A percentile compares a stretch with the other conserved stretches of the same genome.
These are phyloP conservation scores for Megamerina dolium DNA, from an alignment of 2,888 invertebrate genomes.

Conservation along the genomic window DNA sequence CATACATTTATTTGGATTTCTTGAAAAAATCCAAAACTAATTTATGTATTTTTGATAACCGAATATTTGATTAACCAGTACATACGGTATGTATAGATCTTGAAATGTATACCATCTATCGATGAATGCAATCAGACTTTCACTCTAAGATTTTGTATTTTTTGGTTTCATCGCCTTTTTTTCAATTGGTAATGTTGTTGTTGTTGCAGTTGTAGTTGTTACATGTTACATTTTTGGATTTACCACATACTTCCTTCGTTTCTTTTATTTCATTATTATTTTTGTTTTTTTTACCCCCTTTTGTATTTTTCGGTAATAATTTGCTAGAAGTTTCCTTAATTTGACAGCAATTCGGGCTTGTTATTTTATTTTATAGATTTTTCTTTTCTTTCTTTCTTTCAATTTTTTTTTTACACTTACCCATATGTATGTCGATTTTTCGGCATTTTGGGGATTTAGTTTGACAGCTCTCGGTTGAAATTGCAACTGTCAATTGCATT, in stretches of 20 bases:
- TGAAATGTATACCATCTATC: too few relatives aligned
- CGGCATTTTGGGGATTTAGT: constrained; percentile 36
- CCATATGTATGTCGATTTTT: too few relatives aligned
- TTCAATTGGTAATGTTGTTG: not conserved
- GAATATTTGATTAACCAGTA: too few relatives aligned
- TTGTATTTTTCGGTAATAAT: constrained; percentile 16
- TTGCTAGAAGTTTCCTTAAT: constrained; percentile 21
- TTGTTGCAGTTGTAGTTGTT: too few relatives aligned
- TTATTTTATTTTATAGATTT: not conserved
- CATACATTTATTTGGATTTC: too few relatives aligned
- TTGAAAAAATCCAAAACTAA: too few relatives aligned
- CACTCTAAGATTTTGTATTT: not conserved
- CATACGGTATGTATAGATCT: too few relatives aligned
- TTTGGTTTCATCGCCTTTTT: not conserved
- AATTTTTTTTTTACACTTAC: constrained; percentile 11
- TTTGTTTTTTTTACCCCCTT: not conserved
- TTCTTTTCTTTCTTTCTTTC: not conserved
- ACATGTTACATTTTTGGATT: not conserved
- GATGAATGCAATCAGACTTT: not conserved
- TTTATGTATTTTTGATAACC: too few relatives aligned
- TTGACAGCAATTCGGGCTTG: constrained; percentile 21
- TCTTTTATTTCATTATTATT: not conserved
- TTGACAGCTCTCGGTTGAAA: constrained; percentile 42
- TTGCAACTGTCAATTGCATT: constrained; percentile 48
- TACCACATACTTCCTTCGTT: not conserved